Conservation (phyloP, 1,140 invertebrate species). For the Sycophaga agraensis region DNA sequence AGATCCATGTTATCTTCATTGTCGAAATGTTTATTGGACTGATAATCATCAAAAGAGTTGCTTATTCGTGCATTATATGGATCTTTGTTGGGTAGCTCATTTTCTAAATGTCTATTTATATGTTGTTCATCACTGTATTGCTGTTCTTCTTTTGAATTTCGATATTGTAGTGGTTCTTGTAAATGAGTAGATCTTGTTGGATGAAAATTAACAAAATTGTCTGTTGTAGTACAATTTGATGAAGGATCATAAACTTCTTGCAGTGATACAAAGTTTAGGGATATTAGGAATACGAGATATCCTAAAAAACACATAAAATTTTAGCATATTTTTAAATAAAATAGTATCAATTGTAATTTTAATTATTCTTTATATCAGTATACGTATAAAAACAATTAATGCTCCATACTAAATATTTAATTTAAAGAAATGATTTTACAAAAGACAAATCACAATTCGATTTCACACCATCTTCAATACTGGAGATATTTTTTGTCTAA, state of each 20-base stretch:
- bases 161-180: background rate
- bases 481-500: too few relatives aligned
- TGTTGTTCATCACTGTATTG: background rate
- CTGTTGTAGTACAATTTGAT: slow-evolving; percentile 41
- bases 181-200: slow-evolving; percentile 17
- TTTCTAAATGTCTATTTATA: background rate
- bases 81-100: background rate
- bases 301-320: slow-evolving; percentile 9
- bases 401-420: too few relatives aligned
- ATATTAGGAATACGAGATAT: background rate
- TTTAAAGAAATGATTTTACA: too few relatives aligned
- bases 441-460: too few relatives aligned
- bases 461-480: too few relatives aligned
- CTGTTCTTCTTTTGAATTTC: background rate
- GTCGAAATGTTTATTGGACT: background rate
- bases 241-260: slow-evolving; percentile 14
- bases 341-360: too few relatives aligned
- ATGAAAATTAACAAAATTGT: slow-evolving; percentile 38
- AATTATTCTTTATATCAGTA: slow-evolving; percentile 3
- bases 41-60: background rate
- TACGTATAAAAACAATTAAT: too few relatives aligned
- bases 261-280: background rate
- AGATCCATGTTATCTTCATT: too few relatives aligned
- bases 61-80: background rate
- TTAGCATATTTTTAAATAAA: background rate